These are phyloP conservation scores for Platalea minor DNA, from an alignment of 2,797 vertebrate species.

Conservation along the genomic window DNA sequence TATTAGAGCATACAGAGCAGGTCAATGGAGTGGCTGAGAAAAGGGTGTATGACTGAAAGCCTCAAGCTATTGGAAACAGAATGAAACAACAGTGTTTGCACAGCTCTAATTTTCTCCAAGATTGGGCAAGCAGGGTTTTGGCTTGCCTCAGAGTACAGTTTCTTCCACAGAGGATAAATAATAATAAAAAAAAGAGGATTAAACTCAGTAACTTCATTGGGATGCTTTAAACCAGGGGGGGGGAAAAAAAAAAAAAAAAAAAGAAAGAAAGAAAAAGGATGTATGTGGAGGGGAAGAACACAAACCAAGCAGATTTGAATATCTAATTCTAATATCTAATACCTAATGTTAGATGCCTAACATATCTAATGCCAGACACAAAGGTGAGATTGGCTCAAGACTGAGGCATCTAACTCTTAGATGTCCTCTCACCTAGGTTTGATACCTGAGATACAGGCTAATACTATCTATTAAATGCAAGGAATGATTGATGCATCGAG, in stretches of 20 bases:
- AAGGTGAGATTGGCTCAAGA: not conserved
- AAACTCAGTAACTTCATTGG: not conserved
- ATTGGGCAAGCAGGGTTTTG: not conserved
- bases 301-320: fast-evolving
- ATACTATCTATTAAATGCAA: not conserved
- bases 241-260: too few relatives aligned
- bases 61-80: conserved; percentile 11
- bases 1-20: not conserved
- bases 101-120: not conserved
- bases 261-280: fast-evolving
- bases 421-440: not conserved
- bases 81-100: not conserved
- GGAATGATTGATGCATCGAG: not conserved
- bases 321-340: not conserved
- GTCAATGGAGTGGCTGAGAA: conserved; percentile 11
- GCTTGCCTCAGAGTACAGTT: not conserved
- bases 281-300: not conserved
- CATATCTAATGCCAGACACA: not conserved
- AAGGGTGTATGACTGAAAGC: not conserved
- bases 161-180: not conserved
- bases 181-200: not conserved
- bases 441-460: not conserved
- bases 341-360: not conserved
- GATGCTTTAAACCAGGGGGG: not conserved
- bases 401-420: not conserved